A percentile compares a stretch with the other conserved stretches of the same genome.
These are phyloP conservation scores for Pygoscelis adeliae DNA, from an alignment of 2,113 vertebrate genomes.

Conservation along the genomic window DNA sequence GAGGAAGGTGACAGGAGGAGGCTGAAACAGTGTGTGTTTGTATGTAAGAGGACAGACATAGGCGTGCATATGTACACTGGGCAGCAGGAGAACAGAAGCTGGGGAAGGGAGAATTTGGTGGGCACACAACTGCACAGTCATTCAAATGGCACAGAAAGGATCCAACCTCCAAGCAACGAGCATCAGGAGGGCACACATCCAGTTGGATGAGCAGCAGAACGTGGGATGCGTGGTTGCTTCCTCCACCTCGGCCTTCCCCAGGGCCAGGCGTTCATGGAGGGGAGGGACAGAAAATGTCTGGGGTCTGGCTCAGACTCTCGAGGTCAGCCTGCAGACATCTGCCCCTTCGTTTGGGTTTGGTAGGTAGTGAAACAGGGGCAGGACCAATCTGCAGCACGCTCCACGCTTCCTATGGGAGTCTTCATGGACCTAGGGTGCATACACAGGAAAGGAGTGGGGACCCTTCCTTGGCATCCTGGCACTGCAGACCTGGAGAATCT, in stretches of 20 bases:
- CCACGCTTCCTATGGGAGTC: accelerated
- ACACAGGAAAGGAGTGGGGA: background rate
- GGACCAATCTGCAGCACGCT: accelerated
- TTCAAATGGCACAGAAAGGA: background rate
- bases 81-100: background rate
- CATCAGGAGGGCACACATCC: background rate
- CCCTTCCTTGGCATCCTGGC: background rate
- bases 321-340: background rate
- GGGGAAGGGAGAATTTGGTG: background rate
- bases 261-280: background rate
- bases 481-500: background rate
- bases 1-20: background rate
- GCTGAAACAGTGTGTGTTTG: background rate
- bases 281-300: background rate
- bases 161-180: accelerated
- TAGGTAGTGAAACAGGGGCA: background rate
- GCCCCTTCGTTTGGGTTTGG: background rate
- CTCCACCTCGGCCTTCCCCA: background rate
- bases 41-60: accelerated
- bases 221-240: accelerated
- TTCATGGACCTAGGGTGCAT: accelerated
- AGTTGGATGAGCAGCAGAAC: background rate
- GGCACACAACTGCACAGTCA: background rate
- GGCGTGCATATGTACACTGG: accelerated
- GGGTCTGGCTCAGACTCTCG: background rate